A percentile compares a stretch with the other conserved stretches of the same genome.
Evolutionary conservation across 2,797 vertebrate genomes (phyloP).

Genomic region (Danio aesculapii): DNA sequence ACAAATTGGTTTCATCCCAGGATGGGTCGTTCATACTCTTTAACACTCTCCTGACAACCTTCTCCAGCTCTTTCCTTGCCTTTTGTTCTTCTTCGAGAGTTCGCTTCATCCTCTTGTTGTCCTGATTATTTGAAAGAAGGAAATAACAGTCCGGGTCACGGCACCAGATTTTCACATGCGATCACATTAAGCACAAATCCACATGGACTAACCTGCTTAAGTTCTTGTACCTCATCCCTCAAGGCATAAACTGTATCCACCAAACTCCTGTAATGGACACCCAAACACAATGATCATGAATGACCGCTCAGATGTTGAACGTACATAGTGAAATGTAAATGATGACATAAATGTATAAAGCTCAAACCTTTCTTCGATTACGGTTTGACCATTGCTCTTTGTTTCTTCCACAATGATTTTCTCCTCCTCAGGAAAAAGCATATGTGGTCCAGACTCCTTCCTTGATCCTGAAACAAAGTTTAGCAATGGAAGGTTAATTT

Average conservation of each 20-base stretch:
- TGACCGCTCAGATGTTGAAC: background rate
- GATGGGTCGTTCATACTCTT: conserved; percentile 96
- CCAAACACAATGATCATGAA: background rate
- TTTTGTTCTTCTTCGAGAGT: conserved; percentile 95
- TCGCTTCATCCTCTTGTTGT: conserved; percentile 98
- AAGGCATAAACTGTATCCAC: conserved; percentile 97
- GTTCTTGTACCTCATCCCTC: conserved; percentile 95
- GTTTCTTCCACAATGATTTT: conserved; percentile 93
- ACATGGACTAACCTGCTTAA: conserved; percentile 87
- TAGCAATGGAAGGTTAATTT: background rate
- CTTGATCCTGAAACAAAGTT: conserved; percentile 79
- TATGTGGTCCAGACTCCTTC: conserved; percentile 90
- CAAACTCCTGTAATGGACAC: conserved; percentile 84
- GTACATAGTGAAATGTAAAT: background rate
- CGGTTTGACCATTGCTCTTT: conserved; percentile 94
- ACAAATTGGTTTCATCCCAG: conserved; percentile 98
- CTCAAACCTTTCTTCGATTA: conserved; percentile 95
- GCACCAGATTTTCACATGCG: conserved; percentile 2
- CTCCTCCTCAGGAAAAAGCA: conserved; percentile 94
- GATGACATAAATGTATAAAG: background rate
- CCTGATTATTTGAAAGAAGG: conserved; percentile 74
- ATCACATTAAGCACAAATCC: background rate
- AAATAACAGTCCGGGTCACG: conserved; percentile 17
- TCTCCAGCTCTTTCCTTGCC: conserved; percentile 95
- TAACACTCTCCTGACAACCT: conserved; percentile 91